Percentiles rank a stretch among this genome's conserved stretches.
phyloP scores from a whole-genome alignment of 2,888 invertebrate species.

The Agriopis leucophaearia region DNA sequence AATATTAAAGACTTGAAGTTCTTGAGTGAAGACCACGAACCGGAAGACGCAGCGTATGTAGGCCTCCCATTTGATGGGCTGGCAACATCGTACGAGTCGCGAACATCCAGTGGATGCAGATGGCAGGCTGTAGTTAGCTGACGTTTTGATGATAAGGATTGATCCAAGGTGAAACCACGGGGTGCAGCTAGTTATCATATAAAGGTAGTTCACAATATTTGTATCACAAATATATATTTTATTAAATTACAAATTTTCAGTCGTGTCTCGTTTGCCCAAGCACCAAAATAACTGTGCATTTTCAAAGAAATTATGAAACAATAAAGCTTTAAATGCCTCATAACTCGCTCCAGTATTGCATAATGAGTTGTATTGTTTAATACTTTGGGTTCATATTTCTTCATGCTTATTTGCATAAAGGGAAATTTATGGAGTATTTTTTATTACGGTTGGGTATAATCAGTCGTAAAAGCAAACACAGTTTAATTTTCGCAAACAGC shows the following conservation, averaged over 20 bases:
- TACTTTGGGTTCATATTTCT: conserved; percentile 13
- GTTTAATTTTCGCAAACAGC: background rate
- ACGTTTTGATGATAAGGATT: too few relatives aligned
- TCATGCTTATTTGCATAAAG: background rate
- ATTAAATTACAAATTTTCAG: background rate
- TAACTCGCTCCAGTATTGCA: conserved; percentile 11
- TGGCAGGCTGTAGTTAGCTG: too few relatives aligned
- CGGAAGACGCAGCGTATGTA: too few relatives aligned
- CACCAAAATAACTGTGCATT: conserved; percentile 5
- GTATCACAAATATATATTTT: background rate
- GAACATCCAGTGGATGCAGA: too few relatives aligned
- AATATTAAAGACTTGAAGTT: too few relatives aligned
- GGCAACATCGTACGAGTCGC: too few relatives aligned
- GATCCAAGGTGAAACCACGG: too few relatives aligned
- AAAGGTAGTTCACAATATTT: too few relatives aligned
- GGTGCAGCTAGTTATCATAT: too few relatives aligned
- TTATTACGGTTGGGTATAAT: background rate
- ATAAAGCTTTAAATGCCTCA: conserved; percentile 15
- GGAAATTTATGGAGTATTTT: conserved; percentile 4
- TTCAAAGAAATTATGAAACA: conserved; percentile 19
- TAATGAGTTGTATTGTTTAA: conserved; percentile 18
- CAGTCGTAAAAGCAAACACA: background rate
- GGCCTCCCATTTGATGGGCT: too few relatives aligned
- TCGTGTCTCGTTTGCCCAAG: background rate
- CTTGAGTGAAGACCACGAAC: too few relatives aligned